These are phyloP conservation scores for Germaria angustata DNA, from an alignment of 2,888 invertebrate genomes.

Conservation along the genomic window DNA sequence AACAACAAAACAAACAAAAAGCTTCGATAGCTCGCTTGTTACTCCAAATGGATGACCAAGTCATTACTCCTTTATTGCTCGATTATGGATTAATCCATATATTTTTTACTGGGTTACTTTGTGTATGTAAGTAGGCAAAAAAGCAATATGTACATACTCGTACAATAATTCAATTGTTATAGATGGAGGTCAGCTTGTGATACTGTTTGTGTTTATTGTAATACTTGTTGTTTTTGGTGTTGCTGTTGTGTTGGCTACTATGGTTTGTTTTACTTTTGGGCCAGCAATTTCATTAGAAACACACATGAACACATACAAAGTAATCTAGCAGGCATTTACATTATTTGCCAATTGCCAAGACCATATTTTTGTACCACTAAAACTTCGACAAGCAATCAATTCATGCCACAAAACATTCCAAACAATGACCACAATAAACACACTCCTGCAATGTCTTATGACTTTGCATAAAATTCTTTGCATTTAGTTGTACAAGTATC, in stretches of 20 bases:
- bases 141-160: too few species aligned
- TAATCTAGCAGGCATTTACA: neutral
- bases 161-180: slow-evolving; percentile 53
- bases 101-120: too few species aligned
- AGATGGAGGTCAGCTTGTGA: slow-evolving; percentile 41
- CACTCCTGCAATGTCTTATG: neutral
- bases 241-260: slow-evolving; percentile 24
- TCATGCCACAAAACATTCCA: slow-evolving; percentile 26
- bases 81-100: too few species aligned
- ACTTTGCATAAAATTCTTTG: slow-evolving; percentile 13
- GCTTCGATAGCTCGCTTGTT: too few species aligned
- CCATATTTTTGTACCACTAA: slow-evolving; percentile 2
- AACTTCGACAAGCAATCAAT: slow-evolving; percentile 25
- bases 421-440: slow-evolving; percentile 24
- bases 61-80: too few species aligned
- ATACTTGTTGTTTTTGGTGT: neutral
- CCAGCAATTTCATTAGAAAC: slow-evolving; percentile 11
- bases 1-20: too few species aligned
- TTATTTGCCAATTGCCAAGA: slow-evolving; percentile 38
- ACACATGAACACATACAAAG: neutral
- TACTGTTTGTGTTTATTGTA: slow-evolving; percentile 42
- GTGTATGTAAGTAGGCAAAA: too few species aligned
- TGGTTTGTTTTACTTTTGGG: slow-evolving; percentile 25
- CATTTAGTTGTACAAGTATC: neutral
- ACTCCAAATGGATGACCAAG: too few species aligned